Percentiles rank a stretch among this genome's conserved stretches.
These are phyloP conservation scores for Eulemur mongoz DNA, from an alignment of 2,797 vertebrate species.

Conservation along the genomic window DNA sequence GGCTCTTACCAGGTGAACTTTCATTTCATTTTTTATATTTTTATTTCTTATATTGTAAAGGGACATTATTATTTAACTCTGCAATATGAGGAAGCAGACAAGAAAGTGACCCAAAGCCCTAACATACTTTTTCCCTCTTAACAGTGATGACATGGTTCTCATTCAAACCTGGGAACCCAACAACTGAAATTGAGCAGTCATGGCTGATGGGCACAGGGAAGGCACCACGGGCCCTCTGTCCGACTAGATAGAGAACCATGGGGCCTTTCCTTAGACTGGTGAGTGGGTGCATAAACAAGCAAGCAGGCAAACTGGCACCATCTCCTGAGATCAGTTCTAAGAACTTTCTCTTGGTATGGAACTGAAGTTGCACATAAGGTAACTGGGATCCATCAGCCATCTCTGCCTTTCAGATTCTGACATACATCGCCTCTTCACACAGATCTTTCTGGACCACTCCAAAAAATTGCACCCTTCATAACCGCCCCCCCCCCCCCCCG, in stretches of 20 bases:
- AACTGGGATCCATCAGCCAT: not conserved
- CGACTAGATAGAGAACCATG: not conserved
- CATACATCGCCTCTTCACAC: not conserved
- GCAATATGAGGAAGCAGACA: not conserved
- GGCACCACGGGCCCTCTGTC: not conserved
- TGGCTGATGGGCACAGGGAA: not conserved
- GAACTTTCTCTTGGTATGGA: not conserved
- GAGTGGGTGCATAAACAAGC: not conserved
- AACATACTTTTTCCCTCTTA: not conserved
- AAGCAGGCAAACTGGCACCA: not conserved
- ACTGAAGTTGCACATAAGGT: not conserved
- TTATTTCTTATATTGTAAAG: slow-evolving; percentile 42
- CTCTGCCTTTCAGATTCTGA: not conserved
- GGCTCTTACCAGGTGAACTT: not conserved
- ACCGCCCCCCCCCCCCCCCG: no score
- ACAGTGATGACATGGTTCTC: not conserved
- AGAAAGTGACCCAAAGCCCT: not conserved
- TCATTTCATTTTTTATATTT: slow-evolving; percentile 22
- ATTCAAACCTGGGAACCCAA: not conserved
- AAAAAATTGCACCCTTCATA: not conserved
- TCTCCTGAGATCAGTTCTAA: not conserved
- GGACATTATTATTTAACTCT: slow-evolving; percentile 7
- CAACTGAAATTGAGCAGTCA: not conserved
- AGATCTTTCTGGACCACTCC: not conserved
- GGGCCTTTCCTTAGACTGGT: not conserved